Percentiles rank a stretch among this genome's conserved stretches.
These are phyloP conservation scores for Vanessa cardui DNA, from an alignment of 2,888 invertebrate genomes.

Conservation along the genomic window DNA sequence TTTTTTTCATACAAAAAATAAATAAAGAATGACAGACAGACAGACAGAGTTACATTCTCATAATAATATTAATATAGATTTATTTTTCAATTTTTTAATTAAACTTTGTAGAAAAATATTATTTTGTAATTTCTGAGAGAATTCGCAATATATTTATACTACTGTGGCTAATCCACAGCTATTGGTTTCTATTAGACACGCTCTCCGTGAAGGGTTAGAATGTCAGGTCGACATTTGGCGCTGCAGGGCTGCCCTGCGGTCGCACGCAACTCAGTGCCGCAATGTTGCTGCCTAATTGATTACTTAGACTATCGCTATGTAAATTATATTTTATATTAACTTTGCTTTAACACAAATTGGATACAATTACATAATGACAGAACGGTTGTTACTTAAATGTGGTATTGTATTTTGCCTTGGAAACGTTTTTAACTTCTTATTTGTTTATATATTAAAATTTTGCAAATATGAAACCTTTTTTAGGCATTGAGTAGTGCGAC, in stretches of 20 bases:
- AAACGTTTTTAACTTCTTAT: no score
- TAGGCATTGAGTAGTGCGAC: no score
- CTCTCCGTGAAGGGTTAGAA: slow-evolving; percentile 46
- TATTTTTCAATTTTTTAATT: no score
- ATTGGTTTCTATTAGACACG: slow-evolving; percentile 32
- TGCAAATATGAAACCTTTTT: no score
- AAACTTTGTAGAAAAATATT: no score
- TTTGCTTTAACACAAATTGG: neutral
- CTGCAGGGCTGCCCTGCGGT: slow-evolving; percentile 42
- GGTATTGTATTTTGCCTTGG: no score
- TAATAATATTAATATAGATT: no score
- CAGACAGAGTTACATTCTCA: no score
- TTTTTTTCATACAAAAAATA: no score
- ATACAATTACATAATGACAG: neutral
- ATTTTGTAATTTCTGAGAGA: neutral
- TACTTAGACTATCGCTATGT: slow-evolving; percentile 34
- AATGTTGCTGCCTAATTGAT: slow-evolving; percentile 52
- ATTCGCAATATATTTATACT: neutral
- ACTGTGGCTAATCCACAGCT: slow-evolving; percentile 2
- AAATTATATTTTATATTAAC: slow-evolving; percentile 1
- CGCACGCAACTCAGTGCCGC: slow-evolving; percentile 49
- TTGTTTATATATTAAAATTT: no score
- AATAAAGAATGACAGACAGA: no score
- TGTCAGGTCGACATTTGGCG: slow-evolving; percentile 52
- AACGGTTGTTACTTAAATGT: neutral